Percentiles rank a stretch among this genome's conserved stretches.
Conservation (phyloP, 2,888 invertebrate genomes). For the Physocephala rufipes region DNA sequence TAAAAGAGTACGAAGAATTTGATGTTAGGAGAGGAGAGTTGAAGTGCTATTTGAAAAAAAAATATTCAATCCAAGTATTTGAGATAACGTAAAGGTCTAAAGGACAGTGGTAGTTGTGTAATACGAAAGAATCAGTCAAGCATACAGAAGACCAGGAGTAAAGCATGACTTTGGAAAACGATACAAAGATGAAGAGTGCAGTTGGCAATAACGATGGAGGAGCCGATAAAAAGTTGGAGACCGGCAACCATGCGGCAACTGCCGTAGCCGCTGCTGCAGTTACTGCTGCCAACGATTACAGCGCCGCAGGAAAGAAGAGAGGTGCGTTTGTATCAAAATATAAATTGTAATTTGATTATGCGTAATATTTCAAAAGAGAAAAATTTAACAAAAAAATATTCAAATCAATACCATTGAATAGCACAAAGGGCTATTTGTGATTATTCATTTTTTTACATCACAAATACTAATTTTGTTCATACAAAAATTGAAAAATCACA, state of each 20-base stretch:
- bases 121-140: constrained; percentile 20
- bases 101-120: constrained; percentile 37
- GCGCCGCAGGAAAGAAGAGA: constrained; percentile 52
- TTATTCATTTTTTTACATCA: not conserved
- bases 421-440: not conserved
- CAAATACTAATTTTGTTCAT: not conserved
- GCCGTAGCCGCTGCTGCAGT: too few relatives aligned
- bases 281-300: constrained; percentile 22
- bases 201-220: constrained; percentile 17
- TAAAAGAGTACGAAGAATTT: constrained; percentile 6
- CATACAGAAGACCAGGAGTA: constrained; percentile 1
- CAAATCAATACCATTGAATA: too few relatives aligned
- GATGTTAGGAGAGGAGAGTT: constrained; percentile 23
- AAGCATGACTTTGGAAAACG: constrained; percentile 38
- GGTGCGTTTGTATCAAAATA: constrained; percentile 49
- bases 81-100: constrained; percentile 24
- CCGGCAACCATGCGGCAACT: constrained; percentile 46
- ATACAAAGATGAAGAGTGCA: constrained; percentile 29
- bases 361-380: not conserved
- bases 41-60: constrained; percentile 13
- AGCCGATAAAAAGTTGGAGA: constrained; percentile 42
- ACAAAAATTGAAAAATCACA: constrained; percentile 45
- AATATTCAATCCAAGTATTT: constrained; percentile 21
- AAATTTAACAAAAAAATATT: not conserved
- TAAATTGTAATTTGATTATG: constrained; percentile 14